phyloP scores from a whole-genome alignment of 2,888 invertebrate species.

The Athripsodes cinereus region DNA sequence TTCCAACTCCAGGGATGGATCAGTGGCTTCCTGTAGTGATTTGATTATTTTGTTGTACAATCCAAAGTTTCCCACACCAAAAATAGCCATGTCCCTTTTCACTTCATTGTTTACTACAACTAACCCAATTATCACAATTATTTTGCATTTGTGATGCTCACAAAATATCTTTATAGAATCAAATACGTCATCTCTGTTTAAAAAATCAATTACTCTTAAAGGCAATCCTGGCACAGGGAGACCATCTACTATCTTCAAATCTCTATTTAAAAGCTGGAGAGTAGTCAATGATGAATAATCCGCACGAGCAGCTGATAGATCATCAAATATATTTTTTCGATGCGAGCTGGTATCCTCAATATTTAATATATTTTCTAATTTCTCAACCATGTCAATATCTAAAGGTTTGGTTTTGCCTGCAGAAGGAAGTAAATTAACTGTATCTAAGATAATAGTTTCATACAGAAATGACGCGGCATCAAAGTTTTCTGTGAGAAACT shows the following conservation, averaged over 20 bases:
- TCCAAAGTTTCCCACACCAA: slow-evolving; percentile 5
- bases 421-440: slow-evolving; percentile 19
- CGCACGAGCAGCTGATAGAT: slow-evolving; percentile 15
- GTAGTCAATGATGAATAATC: slow-evolving; percentile 21
- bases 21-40: slow-evolving; percentile 3
- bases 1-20: slow-evolving; percentile 11
- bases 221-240: slow-evolving; percentile 20
- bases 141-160: slow-evolving; percentile 3
- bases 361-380: slow-evolving; percentile 15
- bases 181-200: slow-evolving; percentile 11
- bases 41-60: slow-evolving; percentile 7
- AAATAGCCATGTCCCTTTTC: slow-evolving; percentile 19
- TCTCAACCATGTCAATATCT: slow-evolving; percentile 19
- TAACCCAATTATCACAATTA: slow-evolving; percentile 19
- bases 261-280: slow-evolving; percentile 16
- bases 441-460: slow-evolving; percentile 21
- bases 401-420: slow-evolving; percentile 19
- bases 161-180: slow-evolving; percentile 14
- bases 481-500: slow-evolving; percentile 18
- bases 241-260: slow-evolving; percentile 18
- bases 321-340: slow-evolving; percentile 14
- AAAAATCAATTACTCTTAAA: slow-evolving; percentile 17
- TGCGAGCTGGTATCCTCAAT: slow-evolving; percentile 6
- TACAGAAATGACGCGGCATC: slow-evolving; percentile 11
- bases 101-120: slow-evolving; percentile 12